Conservation (phyloP, 2,888 invertebrate genomes). For the Eurois occulta region DNA sequence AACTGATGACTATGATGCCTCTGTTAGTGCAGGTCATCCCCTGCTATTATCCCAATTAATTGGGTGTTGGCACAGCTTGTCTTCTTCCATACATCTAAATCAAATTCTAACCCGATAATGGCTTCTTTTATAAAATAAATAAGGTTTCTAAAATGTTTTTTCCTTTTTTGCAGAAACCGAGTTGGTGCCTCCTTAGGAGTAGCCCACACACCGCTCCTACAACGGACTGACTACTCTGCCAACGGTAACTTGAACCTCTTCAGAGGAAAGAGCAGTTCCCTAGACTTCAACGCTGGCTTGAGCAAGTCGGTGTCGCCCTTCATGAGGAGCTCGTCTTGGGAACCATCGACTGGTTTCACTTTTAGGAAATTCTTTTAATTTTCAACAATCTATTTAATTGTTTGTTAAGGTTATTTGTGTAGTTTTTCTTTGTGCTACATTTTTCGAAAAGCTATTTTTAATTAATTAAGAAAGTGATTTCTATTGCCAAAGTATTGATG, state of each 20-base stretch:
- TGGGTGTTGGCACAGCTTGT: neutral
- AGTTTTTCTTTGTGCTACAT: neutral
- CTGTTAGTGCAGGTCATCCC: neutral
- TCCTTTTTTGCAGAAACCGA: conserved; percentile 66
- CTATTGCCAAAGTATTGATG: conserved; percentile 40
- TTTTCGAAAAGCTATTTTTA: neutral
- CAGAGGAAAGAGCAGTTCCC: conserved; percentile 63
- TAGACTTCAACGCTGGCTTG: conserved; percentile 77
- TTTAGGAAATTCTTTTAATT: conserved; percentile 69
- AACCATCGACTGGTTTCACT: conserved; percentile 69
- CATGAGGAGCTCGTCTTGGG: conserved; percentile 71
- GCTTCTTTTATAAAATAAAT: neutral
- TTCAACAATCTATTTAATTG: neutral
- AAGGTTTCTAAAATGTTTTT: neutral
- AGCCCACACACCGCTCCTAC: conserved; percentile 71
- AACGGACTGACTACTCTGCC: conserved; percentile 75
- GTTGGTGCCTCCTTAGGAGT: conserved; percentile 71
- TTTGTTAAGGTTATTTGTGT: neutral
- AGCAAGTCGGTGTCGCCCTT: conserved; percentile 73
- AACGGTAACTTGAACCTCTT: conserved; percentile 75
- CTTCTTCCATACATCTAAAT: neutral
- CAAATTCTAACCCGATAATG: neutral
- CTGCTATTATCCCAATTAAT: neutral
- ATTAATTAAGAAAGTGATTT: neutral
- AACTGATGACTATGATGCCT: neutral